A percentile compares a stretch with the other conserved stretches of the same genome.
Conservation (phyloP, 2,113 vertebrate species). For the Platycercus adscitus region DNA sequence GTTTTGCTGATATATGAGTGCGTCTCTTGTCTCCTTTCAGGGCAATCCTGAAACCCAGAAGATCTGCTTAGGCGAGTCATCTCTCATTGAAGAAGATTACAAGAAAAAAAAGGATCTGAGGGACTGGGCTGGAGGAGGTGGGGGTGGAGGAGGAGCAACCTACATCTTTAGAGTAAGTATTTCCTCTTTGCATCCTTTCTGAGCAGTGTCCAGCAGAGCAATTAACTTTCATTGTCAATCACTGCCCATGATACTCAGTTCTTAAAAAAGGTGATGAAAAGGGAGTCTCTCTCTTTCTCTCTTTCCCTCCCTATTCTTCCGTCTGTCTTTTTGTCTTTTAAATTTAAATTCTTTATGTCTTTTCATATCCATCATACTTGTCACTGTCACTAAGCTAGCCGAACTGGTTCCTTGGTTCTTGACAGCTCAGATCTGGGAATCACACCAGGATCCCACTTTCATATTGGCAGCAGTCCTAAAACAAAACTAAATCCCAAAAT, state of each 20-base stretch:
- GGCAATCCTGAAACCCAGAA: conserved; percentile 81
- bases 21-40: conserved; percentile 53
- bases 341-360: neutral
- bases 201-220: neutral
- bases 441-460: neutral
- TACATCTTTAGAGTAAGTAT: conserved; percentile 83
- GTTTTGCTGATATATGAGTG: neutral
- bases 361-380: neutral
- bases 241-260: neutral
- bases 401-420: neutral
- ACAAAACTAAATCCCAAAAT: neutral
- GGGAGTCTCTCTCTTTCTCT: neutral
- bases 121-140: conserved; percentile 88
- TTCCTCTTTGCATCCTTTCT: neutral
- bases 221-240: neutral
- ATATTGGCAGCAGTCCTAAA: neutral
- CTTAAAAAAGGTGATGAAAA: neutral
- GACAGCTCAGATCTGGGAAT: neutral
- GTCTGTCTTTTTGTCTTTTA: neutral
- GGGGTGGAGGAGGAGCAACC: conserved; percentile 89
- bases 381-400: neutral
- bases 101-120: conserved; percentile 42
- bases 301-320: neutral
- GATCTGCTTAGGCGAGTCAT: conserved; percentile 88
- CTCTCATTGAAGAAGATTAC: conserved; percentile 83